Base-by-base conservation (phyloP, 2,797 vertebrate genomes). In the Takifugu ocellatus region DNA sequence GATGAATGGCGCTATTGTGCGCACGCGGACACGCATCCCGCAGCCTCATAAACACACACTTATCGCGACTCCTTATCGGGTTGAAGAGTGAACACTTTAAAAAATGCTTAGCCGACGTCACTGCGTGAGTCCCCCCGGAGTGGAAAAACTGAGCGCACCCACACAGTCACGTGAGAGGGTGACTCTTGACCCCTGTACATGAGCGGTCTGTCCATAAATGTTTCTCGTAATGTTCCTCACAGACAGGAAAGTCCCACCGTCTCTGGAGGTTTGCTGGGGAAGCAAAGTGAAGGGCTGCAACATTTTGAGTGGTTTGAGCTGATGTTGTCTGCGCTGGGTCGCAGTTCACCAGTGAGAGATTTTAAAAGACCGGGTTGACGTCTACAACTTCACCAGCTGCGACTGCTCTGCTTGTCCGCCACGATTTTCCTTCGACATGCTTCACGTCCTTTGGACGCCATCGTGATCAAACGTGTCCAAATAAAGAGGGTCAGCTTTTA, bases 1-100 rank as follows among this genome's bases (percentile, higher is more conserved):
- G n/a, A 85, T 86, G 79, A 89, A 88, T 82, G 77, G 66, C 62
- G 57, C 59, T 68, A 77, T 88, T 89, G 86, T 90, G 60, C 21
- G 21, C 71, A 55, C 55, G 29, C 25, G 26, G 53, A 9, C 58
- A 25, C 59, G 48, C 26, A 59, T 5, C 54, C n/a, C 45, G 16
- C 54, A 51, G 31, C 33, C 27, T 49, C 68, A 17, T 53, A 36
- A 51, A 25, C 52, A 55, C 42, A 31, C 49, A 39, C 42, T 2
- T 33, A 29, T 26, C 36, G 25, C 53, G 43, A 51, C 59, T 54
- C 54, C 44, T 39, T 5, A 57, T 60, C 5, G n/a, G 55, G 26
- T 39, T 39, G 36, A 39, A 12, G 11, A 39, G 12, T 39, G 12
- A 14, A 39, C 10, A 12, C 3, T 39, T 39, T 21, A 21, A 21